Evolutionary conservation across 2,888 invertebrate species (phyloP), one percentile per base, ranked within the genome.

Genomic region (Spisula subtruncata): DNA sequence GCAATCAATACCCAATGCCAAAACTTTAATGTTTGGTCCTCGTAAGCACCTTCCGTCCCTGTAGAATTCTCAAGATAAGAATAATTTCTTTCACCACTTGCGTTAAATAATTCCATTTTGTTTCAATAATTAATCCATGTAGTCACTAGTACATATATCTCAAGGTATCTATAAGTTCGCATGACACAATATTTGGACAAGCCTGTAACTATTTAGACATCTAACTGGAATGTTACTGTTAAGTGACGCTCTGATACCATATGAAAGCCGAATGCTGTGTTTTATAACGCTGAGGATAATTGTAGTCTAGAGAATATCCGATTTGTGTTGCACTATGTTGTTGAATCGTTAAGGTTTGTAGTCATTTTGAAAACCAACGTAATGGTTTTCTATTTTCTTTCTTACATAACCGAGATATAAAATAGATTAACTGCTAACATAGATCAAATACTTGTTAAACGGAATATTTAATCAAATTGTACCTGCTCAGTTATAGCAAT

Each of bases 1-100:
- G 75, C 32, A 25, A 75, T 75, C 8, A 75, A 18, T 35, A 75
- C 18, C 75, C 75, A 75, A 35, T 75, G 75, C 75, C 75, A 75
- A 75, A 75, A 75, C 32, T 75, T 75, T 4, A 75, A 25, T 32
- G 16, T 75, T 14, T 18, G 25, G 20, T 35, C n/a, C n/a, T n/a
- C 75, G 18, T 5, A 32, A 35, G 2, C 35, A 75, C 2, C 32
- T 75, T 10, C n/a, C n/a, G 20, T 20, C 18, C n/a, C 35, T 1
- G 75, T 35, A 32, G 29, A 16, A n/a, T n/a, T 66, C 6, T 12
- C 25, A 35, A 20, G 5, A 32, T 75, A 35, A 75, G 75, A 32
- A 18, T 75, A 32, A 75, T 75, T 35, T 16, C 14, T 16, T 35
- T 35, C 75, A 12, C 16, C 4, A 32, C 35, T 75, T 35, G n/a